Conservation (phyloP, 2,797 vertebrate genomes). For the Triplophysa yarkandensis region DNA sequence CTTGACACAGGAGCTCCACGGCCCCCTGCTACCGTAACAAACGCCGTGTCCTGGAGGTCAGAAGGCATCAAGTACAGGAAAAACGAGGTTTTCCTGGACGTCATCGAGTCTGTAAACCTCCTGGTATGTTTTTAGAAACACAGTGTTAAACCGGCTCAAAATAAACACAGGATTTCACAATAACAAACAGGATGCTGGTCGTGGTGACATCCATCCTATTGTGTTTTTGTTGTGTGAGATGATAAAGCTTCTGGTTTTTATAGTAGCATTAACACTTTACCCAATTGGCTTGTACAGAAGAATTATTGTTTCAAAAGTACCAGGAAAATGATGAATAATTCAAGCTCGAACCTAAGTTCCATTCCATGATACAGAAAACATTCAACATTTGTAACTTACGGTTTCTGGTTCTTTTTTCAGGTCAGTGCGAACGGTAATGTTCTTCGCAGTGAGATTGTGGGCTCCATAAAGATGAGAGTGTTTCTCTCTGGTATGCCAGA, state of each 20-base stretch:
- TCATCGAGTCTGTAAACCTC: constrained; percentile 98
- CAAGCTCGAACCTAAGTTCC: not conserved
- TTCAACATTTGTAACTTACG: not conserved
- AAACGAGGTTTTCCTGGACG: constrained; percentile 94
- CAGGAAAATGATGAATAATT: not conserved
- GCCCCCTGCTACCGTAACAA: constrained; percentile 91
- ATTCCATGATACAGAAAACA: not conserved
- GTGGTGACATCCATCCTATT: not conserved
- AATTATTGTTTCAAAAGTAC: not conserved
- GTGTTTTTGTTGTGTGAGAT: not conserved
- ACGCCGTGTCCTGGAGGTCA: constrained; percentile 88
- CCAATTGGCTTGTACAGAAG: not conserved
- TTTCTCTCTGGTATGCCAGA: constrained; percentile 98
- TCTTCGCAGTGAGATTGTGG: constrained; percentile 94
- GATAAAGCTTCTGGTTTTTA: constrained; percentile 1
- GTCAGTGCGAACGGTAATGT: constrained; percentile 97
- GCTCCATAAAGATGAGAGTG: constrained; percentile 98
- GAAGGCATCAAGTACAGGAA: constrained; percentile 92
- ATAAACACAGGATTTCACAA: constrained; percentile 45
- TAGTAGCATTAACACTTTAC: not conserved
- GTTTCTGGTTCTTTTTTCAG: constrained; percentile 65
- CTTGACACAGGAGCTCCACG: constrained; percentile 94
- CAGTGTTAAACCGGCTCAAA: constrained; percentile 55
- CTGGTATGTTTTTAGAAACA: constrained; percentile 81
- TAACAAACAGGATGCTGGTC: constrained; percentile 5